Base-by-base conservation (phyloP, 1,140 invertebrate genomes). In the Triops longicaudatus region DNA sequence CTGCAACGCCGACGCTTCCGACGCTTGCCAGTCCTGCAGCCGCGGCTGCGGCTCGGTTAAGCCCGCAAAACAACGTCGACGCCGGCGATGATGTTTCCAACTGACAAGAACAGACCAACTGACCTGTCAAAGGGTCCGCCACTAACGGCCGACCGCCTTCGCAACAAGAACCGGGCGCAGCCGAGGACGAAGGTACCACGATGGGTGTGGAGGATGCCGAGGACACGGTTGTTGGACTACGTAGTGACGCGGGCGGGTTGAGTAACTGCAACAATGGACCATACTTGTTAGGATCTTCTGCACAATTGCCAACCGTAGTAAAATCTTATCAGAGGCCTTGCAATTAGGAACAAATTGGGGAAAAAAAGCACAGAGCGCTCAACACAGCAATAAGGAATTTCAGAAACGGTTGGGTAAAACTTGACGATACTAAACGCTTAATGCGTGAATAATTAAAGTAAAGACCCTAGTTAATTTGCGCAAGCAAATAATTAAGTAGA, bases 21-120 rank as follows among this genome's bases (percentile, higher is more conserved):
- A 63, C 50, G 76, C 82, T 82, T 0, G 76, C 71, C 27, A 42
- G 72, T 12, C 89, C 90, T 26, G 90, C 89, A 42, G 91, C 91
- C 80, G 92, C 91, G 28, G 89, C 90, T 26, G 90, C 89, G 41
- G 91, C 91, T 81, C 92, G 91, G 72, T 77, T 77, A n/a, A 77
- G 78, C 12, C 78, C 74, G 43, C 74, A 41, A 42, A 76, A 44
- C 43, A 77, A 31, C 75, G 78, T 63, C 27, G 72, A 43, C 14
- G 80, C 82, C 83, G 78, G 85, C 81, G 37, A 88, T 81, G 43
- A 83, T 82, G 71, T 72, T 26, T 85, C 84, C 83, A 88, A 88
- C 85, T 97, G 94, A 86, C 95, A 96, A 78, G 94, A 96, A 86
- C 95, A 97, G 17, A 97, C 90, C 10, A 92, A 94, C 85, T 96